Base-by-base conservation (phyloP, 2,797 vertebrate genomes). In the Sebastiscus tertius region DNA sequence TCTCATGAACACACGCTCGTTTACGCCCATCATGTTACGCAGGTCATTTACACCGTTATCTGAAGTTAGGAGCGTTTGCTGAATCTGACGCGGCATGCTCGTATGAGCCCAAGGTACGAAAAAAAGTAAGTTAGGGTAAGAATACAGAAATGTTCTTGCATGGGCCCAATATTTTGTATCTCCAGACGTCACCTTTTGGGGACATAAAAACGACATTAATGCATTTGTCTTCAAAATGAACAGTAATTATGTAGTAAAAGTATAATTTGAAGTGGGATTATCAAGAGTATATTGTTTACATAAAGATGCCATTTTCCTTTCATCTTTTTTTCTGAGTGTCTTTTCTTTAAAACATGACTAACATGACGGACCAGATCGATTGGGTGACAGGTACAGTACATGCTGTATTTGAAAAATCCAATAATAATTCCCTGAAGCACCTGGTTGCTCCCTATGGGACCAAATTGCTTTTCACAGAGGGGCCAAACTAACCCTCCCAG, bases 401-500 rank as follows among this genome's bases (percentile, higher is more conserved):
- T 33, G 31, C 42, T 79, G n/a, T 13, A 56, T 71, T 72, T 74
- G 6, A 65, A 62, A 62, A 75, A 67, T 70, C 34, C 12, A 73
- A 27, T 27, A 63, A 11, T 14, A 49, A 72, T 71, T 79, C 64
- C 49, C 60, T 62, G 29, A 59, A 80, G 70, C 64, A 59, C 55
- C 46, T 24, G 55, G 26, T 67, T 75, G 60, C 58, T 80, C 55
- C 56, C 60, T 49, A 0, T 29, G 62, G 79, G 24, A 56, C 66
- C n/a, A 58, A 67, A 84, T 10, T 56, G 29, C n/a, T 26, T 74
- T 77, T 77, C n/a, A 29, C 5, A 6, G 18, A 54, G 42, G 31
- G 36, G 46, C 31, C 60, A 16, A 70, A 58, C 52, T 65, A 33
- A 46, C n/a, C 39, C 27, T 6, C 56, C 13, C 3, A 6, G 64